Conservation (phyloP, 2,113 vertebrate species). For the Dromas ardeola region DNA sequence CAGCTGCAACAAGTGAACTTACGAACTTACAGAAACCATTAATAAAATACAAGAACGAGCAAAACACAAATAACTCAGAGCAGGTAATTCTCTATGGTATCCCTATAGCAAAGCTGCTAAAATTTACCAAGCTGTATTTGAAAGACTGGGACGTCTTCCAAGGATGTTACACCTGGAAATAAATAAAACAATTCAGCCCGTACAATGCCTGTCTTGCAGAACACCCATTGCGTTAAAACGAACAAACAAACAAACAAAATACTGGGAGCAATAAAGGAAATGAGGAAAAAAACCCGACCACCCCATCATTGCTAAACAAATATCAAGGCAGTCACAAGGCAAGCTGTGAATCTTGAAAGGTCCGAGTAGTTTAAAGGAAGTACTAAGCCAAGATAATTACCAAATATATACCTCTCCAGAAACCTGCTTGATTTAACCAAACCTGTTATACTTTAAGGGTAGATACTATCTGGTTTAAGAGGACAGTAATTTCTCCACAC, state of each 20-base stretch:
- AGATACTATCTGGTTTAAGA: background rate
- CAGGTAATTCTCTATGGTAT: background rate
- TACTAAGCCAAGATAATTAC: background rate
- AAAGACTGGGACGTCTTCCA: constrained; percentile 36
- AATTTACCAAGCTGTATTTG: background rate
- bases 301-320: background rate
- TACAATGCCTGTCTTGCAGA: constrained; percentile 29
- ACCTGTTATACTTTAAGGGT: background rate
- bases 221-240: background rate
- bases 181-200: constrained; percentile 13
- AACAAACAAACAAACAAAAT: background rate
- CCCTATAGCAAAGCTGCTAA: background rate
- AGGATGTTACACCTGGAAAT: constrained; percentile 45
- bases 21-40: background rate
- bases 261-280: background rate
- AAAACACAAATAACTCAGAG: background rate
- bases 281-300: background rate
- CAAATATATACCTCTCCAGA: background rate
- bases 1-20: background rate
- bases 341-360: background rate
- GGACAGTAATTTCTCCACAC: background rate
- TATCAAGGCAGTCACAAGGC: background rate
- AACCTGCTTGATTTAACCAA: background rate
- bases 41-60: background rate
- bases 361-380: background rate